Percentiles rank a stretch among this genome's conserved stretches.
phyloP scores from a whole-genome alignment of 1,140 invertebrate genomes.

The Limonius californicus region DNA sequence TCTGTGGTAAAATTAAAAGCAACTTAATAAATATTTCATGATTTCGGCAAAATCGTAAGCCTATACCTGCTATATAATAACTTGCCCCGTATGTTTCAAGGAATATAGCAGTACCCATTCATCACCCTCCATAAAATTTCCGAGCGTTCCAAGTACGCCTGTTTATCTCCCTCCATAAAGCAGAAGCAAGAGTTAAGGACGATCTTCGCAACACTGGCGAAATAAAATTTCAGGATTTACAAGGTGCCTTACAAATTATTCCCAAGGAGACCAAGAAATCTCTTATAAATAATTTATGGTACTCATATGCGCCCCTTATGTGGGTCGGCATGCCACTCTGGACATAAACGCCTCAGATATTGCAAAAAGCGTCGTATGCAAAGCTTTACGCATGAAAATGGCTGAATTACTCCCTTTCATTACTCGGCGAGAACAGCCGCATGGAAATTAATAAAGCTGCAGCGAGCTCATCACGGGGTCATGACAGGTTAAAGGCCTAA shows the following conservation, averaged over 20 bases:
- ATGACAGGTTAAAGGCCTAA: conserved; percentile 12
- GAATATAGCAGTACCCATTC: too few relatives aligned
- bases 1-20: too few relatives aligned
- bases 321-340: background rate
- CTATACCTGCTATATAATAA: too few relatives aligned
- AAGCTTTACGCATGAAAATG: conserved; percentile 10
- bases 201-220: too few relatives aligned
- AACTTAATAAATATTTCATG: too few relatives aligned
- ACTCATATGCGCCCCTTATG: background rate
- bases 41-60: too few relatives aligned
- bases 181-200: too few relatives aligned
- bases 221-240: background rate
- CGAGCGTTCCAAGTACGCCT: too few relatives aligned
- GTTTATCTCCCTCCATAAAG: too few relatives aligned
- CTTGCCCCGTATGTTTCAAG: too few relatives aligned
- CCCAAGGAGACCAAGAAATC: background rate
- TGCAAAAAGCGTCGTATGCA: conserved; percentile 7
- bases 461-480: background rate
- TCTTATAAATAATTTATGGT: background rate
- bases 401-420: conserved; percentile 9
- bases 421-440: background rate
- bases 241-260: background rate
- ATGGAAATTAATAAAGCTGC: conserved; percentile 6
- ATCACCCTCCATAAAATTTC: too few relatives aligned
- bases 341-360: background rate